A percentile compares a stretch with the other conserved stretches of the same genome.
phyloP scores from a whole-genome alignment of 2,888 invertebrate genomes.

The Pediacus dermestoides region DNA sequence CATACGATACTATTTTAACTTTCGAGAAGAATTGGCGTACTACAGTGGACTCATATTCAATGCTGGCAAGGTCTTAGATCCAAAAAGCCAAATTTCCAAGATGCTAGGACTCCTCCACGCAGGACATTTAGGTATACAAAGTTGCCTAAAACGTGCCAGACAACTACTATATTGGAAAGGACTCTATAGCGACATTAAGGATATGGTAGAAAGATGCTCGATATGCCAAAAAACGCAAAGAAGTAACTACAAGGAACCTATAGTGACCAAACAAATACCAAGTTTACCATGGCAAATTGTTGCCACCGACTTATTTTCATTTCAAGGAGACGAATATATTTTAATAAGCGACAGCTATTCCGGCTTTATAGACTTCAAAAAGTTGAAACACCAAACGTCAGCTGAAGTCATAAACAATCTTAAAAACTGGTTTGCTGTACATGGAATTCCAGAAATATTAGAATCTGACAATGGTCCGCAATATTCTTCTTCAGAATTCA shows the following conservation, averaged over 20 bases:
- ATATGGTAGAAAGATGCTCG: constrained; percentile 5
- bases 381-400: constrained; percentile 5
- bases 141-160: constrained; percentile 9
- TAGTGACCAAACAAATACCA: constrained; percentile 1
- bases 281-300: background rate
- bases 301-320: constrained; percentile 7
- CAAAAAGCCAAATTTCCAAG: constrained; percentile 11
- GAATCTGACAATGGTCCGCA: constrained; percentile 13
- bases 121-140: constrained; percentile 7
- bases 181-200: constrained; percentile 3
- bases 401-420: constrained; percentile 8
- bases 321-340: constrained; percentile 6
- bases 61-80: constrained; percentile 11
- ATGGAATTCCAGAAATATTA: constrained; percentile 13
- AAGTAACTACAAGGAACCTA: background rate
- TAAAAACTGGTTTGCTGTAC: constrained; percentile 12
- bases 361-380: constrained; percentile 8
- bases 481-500: constrained; percentile 12
- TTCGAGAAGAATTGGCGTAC: constrained; percentile 10
- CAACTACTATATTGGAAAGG: constrained; percentile 11
- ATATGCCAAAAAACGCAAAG: constrained; percentile 3
- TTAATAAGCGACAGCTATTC: constrained; percentile 10
- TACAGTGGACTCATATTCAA: constrained; percentile 11
- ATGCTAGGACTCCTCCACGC: constrained; percentile 5
- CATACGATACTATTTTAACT: constrained; percentile 8